Conservation (phyloP, 2,797 vertebrate genomes). For the Sebastes matsubarae region DNA sequence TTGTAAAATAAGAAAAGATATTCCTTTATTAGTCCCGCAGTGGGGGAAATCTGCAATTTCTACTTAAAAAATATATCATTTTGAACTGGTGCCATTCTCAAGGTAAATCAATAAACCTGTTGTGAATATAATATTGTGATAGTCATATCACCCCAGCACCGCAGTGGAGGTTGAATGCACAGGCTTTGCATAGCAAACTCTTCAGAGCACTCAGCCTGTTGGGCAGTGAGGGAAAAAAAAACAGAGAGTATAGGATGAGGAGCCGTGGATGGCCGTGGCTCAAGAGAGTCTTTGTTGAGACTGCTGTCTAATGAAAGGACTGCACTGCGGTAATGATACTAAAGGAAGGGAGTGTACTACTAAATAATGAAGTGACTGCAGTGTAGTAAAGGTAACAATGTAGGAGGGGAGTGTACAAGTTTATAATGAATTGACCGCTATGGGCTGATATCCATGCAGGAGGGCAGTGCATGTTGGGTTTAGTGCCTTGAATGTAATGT, state of each 20-base stretch:
- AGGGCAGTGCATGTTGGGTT: background rate
- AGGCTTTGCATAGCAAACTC: background rate
- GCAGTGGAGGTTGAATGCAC: background rate
- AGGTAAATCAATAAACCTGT: background rate
- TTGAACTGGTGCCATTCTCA: background rate
- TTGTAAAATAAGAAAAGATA: too few species aligned
- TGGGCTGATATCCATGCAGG: constrained; percentile 14
- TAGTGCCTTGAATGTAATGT: constrained; percentile 1
- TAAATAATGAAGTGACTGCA: constrained; percentile 67
- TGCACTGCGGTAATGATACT: constrained; percentile 67
- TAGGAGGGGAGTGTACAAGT: background rate
- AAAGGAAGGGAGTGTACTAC: constrained; percentile 47
- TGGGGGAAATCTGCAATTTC: too few species aligned
- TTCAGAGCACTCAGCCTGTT: background rate
- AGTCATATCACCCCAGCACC: background rate
- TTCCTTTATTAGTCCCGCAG: too few species aligned
- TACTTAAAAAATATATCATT: background rate
- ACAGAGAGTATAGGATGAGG: background rate
- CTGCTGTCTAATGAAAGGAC: constrained; percentile 58
- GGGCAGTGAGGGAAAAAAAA: background rate
- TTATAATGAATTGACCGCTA: constrained; percentile 20
- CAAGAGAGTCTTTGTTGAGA: constrained; percentile 49
- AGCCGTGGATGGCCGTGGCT: constrained; percentile 29
- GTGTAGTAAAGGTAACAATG: constrained; percentile 44
- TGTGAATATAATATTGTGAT: background rate